Base-by-base conservation (phyloP, 2,797 vertebrate species). In the Manis javanica region DNA sequence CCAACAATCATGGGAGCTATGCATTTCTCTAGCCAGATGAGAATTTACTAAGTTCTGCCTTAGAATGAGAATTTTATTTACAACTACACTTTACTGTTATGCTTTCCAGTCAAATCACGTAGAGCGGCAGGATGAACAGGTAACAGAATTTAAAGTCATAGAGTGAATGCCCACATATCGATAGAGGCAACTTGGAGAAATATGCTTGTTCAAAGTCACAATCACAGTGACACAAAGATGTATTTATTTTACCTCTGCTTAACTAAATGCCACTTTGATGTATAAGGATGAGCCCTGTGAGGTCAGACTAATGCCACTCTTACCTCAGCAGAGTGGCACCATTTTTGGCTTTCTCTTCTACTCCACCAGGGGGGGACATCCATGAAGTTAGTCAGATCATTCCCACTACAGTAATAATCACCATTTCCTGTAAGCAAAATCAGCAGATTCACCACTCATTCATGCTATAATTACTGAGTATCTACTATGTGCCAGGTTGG, bases 381-480 rank as follows among this genome's bases (percentile, higher is more conserved):
- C 23, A 98, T 69, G 97, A 99, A 99, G 98, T 99, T 99, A 94
- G 96, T 99, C 92, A 99, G 98, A 96, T 99, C 99, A 79, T 99
- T 99, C 51, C 99, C 99, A 64, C 99, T 99, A 96, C 99, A 99
- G 97, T 99, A 99, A 96, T 98, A 99, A 95, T 99, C 99, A 13
- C 99, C 99, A 29, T 96, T 99, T 82, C 99, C 99, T 99, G 97
- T 46, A 95, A 71, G 94, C 0, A 85, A 7, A 96, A 69, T n/a
- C 90, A 93, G 86, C 31, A 93, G 42, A n/a, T 11, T 13, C 37
- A 78, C 10, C 16, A 59, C 23, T 49, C n/a, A 77, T 14, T 57
- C 66, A 13, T 31, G 39, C 63, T 23, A 0, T 26, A 31, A 66
- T 9, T 29, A 1, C 0, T 18, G 34, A 55, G 66, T 2, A 29